Base-by-base conservation (phyloP, 2,113 vertebrate genomes). In the Willisornis vidua region DNA sequence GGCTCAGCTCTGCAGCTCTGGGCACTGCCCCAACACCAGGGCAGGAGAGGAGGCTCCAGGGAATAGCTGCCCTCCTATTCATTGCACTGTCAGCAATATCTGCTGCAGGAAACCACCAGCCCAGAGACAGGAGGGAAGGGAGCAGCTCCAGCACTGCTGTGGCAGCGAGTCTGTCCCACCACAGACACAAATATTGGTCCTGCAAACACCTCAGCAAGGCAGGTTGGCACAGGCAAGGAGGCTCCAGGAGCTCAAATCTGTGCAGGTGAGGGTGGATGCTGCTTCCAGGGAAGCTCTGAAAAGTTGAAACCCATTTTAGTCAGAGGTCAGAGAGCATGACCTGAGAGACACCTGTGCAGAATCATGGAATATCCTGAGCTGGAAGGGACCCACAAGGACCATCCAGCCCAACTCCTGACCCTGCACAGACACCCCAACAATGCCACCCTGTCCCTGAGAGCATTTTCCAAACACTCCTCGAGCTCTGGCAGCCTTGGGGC, bases 391-490 rank as follows among this genome's bases (percentile, higher is more conserved):
- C n/a, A 18, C 0, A 3, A 19, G 68, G 52, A 28, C 15, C 4
- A 59, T 4, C 9, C 20, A n/a, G 31, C 1, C 3, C 85, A 55
- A 13, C 23, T 4, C 41, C 57, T 6, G 16, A 9, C 33, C 22
- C 46, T 39, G 65, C 73, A 45, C 46, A 29, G 19, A 22, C 35
- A 3, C 49, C 49, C 35, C 51, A 65, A 26, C 3, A 57, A 37
- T 0, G 11, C 85, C 67, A 35, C 10, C 49, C 37, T 45, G 63
- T 1, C 45, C 54, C 63, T 77, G 26, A 5, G 1, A 77, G 22
- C 0, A 0, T 0, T 12, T 10, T 24, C 41, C 74, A 41, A 54
- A 19, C 2, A 0, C 28, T 29, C 57, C 75, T 25, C 29, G 17
- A 65, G 58, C 58, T 49, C 57, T 13, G n/a, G n/a, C 19, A 63